These are phyloP conservation scores for Microctenopoma lineatum DNA, from an alignment of 2,797 vertebrate genomes.

Conservation along the genomic window DNA sequence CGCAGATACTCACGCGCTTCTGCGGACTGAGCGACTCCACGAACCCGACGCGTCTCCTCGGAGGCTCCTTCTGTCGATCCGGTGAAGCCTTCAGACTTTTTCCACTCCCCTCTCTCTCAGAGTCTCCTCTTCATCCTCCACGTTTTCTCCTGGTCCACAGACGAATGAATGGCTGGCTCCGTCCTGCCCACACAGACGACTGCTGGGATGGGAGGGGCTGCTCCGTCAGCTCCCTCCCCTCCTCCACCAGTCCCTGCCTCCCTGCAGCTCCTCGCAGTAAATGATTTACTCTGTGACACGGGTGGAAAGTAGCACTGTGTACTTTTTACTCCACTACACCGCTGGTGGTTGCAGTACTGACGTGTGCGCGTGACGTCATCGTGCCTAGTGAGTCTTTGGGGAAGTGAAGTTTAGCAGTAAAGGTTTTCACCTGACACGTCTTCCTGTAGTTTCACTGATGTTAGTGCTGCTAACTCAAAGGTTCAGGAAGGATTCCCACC, in stretches of 20 bases:
- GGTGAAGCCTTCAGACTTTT: background rate
- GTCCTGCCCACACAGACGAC: conserved; percentile 27
- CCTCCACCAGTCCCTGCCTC: conserved; percentile 18
- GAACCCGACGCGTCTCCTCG: background rate
- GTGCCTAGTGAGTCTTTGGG: too few relatives aligned
- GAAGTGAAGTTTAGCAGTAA: too few relatives aligned
- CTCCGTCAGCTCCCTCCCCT: conserved; percentile 39
- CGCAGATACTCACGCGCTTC: conserved; percentile 59
- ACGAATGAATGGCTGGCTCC: conserved; percentile 77
- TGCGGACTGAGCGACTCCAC: conserved; percentile 27
- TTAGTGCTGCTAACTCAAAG: too few relatives aligned
- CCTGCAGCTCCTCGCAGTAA: background rate
- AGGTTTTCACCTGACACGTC: too few relatives aligned
- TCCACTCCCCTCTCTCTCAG: background rate
- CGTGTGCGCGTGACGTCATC: too few relatives aligned
- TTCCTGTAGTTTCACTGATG: too few relatives aligned
- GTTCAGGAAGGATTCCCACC: too few relatives aligned
- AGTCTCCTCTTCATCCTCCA: conserved; percentile 63
- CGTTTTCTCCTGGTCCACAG: conserved; percentile 64
- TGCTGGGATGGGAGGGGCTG: conserved; percentile 61
- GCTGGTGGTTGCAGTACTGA: too few relatives aligned
- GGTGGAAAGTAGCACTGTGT: too few relatives aligned
- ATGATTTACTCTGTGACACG: background rate
- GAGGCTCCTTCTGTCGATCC: background rate
- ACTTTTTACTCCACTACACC: too few relatives aligned